phyloP scores from a whole-genome alignment of 2,113 vertebrate genomes.

The Hassar affinis region DNA sequence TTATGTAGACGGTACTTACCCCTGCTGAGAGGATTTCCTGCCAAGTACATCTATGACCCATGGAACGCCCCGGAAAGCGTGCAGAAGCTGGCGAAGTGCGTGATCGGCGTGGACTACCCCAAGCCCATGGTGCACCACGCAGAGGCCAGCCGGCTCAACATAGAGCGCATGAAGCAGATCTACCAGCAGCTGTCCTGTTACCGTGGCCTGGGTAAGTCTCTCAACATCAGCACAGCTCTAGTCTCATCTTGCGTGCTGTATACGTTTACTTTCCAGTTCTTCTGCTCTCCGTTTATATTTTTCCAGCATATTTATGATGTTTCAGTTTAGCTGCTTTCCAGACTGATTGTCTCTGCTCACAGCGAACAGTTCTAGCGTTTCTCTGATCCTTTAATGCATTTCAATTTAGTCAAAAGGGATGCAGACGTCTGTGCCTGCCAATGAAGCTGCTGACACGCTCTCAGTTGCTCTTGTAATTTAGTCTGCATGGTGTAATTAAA shows the following conservation, averaged over 20 bases:
- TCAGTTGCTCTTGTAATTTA: not conserved
- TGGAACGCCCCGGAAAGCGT: slow-evolving; percentile 93
- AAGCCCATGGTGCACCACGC: slow-evolving; percentile 97
- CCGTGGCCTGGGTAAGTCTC: slow-evolving; percentile 83
- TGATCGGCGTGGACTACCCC: slow-evolving; percentile 92
- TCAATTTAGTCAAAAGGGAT: not conserved
- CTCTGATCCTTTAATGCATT: too few species aligned
- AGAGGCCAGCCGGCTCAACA: slow-evolving; percentile 91
- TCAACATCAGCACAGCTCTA: too few species aligned
- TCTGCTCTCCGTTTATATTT: too few species aligned
- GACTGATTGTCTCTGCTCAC: not conserved
- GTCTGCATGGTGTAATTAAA: too few species aligned
- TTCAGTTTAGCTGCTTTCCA: not conserved
- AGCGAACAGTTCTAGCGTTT: not conserved
- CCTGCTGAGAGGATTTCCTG: slow-evolving; percentile 90
- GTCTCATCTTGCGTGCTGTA: not conserved
- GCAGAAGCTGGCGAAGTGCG: slow-evolving; percentile 91
- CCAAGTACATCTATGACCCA: slow-evolving; percentile 97
- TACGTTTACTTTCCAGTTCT: not conserved
- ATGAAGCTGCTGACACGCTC: not conserved
- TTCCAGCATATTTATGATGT: not conserved
- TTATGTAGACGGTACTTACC: slow-evolving; percentile 87
- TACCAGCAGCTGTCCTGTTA: slow-evolving; percentile 97
- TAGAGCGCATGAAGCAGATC: slow-evolving; percentile 97
- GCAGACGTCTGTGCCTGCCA: not conserved